Conservation (phyloP, 2,797 vertebrate species). For the Australoheros facetus region DNA sequence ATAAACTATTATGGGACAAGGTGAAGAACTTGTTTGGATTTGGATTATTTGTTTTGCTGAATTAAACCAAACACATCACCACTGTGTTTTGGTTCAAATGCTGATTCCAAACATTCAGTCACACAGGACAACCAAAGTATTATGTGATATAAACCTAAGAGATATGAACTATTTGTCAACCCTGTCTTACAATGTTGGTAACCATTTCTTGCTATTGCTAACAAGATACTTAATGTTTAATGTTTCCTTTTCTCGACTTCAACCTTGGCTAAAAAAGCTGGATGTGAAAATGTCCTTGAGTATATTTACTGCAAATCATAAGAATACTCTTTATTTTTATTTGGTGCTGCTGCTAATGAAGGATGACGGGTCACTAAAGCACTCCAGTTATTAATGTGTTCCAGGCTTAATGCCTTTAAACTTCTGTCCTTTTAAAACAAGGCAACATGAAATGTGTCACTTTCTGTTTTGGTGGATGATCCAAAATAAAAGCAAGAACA, state of each 20-base stretch:
- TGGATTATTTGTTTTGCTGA: not conserved
- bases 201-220: not conserved
- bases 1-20: too few relatives aligned
- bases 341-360: not conserved
- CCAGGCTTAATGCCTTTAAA: not conserved
- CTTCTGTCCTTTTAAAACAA: not conserved
- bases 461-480: not conserved
- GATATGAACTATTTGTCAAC: not conserved
- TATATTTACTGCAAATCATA: not conserved
- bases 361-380: not conserved
- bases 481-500: constrained; percentile 8
- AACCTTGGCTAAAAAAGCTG: not conserved
- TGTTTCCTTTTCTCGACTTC: not conserved
- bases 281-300: not conserved
- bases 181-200: not conserved
- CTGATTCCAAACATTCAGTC: not conserved
- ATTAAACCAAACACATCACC: not conserved
- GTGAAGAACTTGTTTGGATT: not conserved
- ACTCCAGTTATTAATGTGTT: not conserved
- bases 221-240: not conserved
- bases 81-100: not conserved
- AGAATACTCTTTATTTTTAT: not conserved
- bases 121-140: not conserved
- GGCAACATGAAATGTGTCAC: not conserved
- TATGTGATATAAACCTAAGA: not conserved